Evolutionary conservation across 2,797 vertebrate genomes (phyloP).

Genomic region (Clarias pachynema): DNA sequence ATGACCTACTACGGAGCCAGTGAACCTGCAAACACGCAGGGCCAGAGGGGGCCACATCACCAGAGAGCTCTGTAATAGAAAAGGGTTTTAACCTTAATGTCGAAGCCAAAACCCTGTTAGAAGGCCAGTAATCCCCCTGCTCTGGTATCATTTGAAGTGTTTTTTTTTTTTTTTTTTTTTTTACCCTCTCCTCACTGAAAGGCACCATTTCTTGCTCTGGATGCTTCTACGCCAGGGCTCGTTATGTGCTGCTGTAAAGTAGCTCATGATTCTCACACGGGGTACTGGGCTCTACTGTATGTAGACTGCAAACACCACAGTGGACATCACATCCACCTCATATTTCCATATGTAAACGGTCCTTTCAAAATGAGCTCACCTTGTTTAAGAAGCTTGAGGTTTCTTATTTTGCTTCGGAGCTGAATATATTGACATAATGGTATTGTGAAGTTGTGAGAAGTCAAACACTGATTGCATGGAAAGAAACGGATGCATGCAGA

Average conservation of each 20-base stretch:
- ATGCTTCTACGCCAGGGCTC: conserved; percentile 46
- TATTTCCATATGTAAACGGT: conserved; percentile 8
- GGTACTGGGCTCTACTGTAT: neutral
- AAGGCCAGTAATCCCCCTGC: conserved; percentile 76
- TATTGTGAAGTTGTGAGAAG: conserved; percentile 61
- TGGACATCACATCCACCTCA: conserved; percentile 23
- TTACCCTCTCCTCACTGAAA: conserved; percentile 14
- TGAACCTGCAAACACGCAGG: conserved; percentile 82
- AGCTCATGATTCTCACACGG: conserved; percentile 2
- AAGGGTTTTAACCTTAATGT: conserved; percentile 85
- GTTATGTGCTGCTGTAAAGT: neutral
- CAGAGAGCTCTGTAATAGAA: conserved; percentile 80
- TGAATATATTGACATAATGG: conserved; percentile 21
- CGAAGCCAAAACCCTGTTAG: conserved; percentile 81
- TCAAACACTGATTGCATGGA: conserved; percentile 72
- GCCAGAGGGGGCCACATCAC: conserved; percentile 72
- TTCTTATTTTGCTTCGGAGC: conserved; percentile 2
- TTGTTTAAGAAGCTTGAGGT: conserved; percentile 12
- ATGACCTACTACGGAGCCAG: conserved; percentile 76
- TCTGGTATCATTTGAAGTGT: conserved; percentile 73
- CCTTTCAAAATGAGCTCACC: conserved; percentile 20
- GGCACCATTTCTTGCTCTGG: conserved; percentile 36
- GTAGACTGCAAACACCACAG: conserved; percentile 24
- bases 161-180: conserved; percentile 33
- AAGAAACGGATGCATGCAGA: conserved; percentile 58